Conservation (phyloP, 2,888 invertebrate genomes). For the Brachycybe producta region DNA sequence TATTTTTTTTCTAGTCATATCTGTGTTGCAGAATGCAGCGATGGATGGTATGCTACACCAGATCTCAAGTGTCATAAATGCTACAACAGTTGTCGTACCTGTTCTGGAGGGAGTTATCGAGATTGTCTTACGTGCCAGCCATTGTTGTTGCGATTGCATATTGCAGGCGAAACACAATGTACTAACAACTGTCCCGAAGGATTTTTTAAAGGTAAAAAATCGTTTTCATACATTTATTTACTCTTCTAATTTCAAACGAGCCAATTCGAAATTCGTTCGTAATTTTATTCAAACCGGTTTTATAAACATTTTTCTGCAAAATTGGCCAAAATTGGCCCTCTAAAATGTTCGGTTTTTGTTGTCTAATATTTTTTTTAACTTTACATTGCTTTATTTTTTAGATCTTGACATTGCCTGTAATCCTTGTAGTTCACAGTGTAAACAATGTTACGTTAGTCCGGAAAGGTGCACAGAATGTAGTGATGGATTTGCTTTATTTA, state of each 20-base stretch:
- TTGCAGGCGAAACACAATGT: constrained; percentile 20
- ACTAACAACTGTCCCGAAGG: constrained; percentile 22
- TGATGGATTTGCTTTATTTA: constrained; percentile 69
- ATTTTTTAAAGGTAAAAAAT: constrained; percentile 20
- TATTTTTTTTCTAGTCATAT: background rate
- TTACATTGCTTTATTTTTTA: constrained; percentile 28
- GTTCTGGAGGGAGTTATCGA: constrained; percentile 39
- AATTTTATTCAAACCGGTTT: constrained; percentile 10
- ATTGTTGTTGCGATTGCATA: constrained; percentile 48
- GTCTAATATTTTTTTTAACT: constrained; percentile 5
- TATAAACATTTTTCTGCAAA: constrained; percentile 10
- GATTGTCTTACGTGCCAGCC: constrained; percentile 23
- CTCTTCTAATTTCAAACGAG: background rate
- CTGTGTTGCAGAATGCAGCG: constrained; percentile 14
- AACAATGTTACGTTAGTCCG: constrained; percentile 66
- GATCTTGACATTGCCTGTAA: constrained; percentile 61
- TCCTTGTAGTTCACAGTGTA: constrained; percentile 74
- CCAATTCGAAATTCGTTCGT: background rate
- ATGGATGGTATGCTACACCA: constrained; percentile 13
- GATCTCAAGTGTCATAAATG: constrained; percentile 45
- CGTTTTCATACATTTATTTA: background rate
- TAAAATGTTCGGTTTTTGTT: background rate
- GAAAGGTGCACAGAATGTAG: constrained; percentile 77
- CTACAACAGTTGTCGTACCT: constrained; percentile 51
- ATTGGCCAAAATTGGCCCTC: background rate